These are phyloP conservation scores for Lasioglossum marginatum DNA, from an alignment of 2,888 invertebrate species.

Conservation along the genomic window DNA sequence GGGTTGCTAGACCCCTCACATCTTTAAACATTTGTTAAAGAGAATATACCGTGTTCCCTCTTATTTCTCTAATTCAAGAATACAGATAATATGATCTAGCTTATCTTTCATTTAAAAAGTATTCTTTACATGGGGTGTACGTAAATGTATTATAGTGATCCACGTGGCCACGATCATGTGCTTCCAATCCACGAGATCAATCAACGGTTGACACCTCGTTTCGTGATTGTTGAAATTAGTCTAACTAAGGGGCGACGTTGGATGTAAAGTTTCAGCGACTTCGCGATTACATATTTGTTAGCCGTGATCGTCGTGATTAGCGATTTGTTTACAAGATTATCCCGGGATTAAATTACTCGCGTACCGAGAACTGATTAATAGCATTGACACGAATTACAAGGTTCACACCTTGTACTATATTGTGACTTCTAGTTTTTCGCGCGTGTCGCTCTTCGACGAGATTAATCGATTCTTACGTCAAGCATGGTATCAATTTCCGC, in stretches of 20 bases:
- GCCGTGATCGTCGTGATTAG: background rate
- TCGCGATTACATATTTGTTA: background rate
- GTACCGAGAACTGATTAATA: background rate
- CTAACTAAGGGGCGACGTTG: background rate
- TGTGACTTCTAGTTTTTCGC: background rate
- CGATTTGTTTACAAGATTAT: background rate
- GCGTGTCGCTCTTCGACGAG: background rate
- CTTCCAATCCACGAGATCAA: background rate
- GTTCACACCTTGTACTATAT: background rate
- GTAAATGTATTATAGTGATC: background rate
- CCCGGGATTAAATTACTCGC: background rate
- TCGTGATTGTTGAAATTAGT: background rate
- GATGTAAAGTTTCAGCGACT: background rate
- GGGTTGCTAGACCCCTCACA: background rate
- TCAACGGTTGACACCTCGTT: background rate
- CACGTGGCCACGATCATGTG: background rate
- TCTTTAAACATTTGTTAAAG: background rate
- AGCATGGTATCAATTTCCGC: background rate
- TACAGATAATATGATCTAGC: background rate
- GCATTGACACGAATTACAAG: background rate
- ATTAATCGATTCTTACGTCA: conserved; percentile 5
- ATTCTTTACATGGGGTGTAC: background rate
- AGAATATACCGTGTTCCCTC: background rate
- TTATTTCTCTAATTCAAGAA: background rate
- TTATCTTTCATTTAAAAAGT: background rate